These are phyloP conservation scores for Manacus vitellinus DNA, from an alignment of 2,113 vertebrate genomes.

Conservation along the genomic window DNA sequence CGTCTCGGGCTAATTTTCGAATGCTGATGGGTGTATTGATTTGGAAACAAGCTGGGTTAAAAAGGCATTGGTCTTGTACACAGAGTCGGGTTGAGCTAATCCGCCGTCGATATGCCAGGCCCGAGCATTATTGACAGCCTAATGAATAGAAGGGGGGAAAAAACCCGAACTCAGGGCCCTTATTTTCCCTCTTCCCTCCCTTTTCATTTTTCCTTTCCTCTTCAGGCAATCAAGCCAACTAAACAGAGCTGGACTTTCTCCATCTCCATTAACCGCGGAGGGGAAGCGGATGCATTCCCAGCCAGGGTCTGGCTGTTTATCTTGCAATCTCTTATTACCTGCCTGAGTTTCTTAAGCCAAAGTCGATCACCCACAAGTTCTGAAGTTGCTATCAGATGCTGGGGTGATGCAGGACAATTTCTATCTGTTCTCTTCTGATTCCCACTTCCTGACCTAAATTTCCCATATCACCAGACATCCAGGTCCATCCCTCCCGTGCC, in stretches of 20 bases:
- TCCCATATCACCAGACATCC: neutral
- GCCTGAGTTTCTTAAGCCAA: slow-evolving; percentile 49
- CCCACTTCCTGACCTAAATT: slow-evolving; percentile 22
- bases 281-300: slow-evolving; percentile 29
- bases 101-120: slow-evolving; percentile 69
- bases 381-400: slow-evolving; percentile 27
- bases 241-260: slow-evolving; percentile 34
- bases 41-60: slow-evolving; percentile 79
- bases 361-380: slow-evolving; percentile 40
- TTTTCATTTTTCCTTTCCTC: slow-evolving; percentile 24
- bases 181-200: neutral
- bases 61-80: slow-evolving; percentile 76
- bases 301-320: slow-evolving; percentile 51
- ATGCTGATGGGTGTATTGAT: slow-evolving; percentile 81
- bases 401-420: neutral
- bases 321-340: slow-evolving; percentile 69
- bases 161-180: neutral
- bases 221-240: slow-evolving; percentile 58
- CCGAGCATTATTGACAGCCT: slow-evolving; percentile 73
- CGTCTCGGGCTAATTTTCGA: slow-evolving; percentile 79
- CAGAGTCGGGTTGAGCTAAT: slow-evolving; percentile 73
- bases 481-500: neutral
- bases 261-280: neutral
- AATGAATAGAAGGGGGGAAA: slow-evolving; percentile 69
- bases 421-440: neutral